Percentiles rank a stretch among this genome's conserved stretches.
phyloP scores from a whole-genome alignment of 2,797 vertebrate species.

The Sebastes vulpes region DNA sequence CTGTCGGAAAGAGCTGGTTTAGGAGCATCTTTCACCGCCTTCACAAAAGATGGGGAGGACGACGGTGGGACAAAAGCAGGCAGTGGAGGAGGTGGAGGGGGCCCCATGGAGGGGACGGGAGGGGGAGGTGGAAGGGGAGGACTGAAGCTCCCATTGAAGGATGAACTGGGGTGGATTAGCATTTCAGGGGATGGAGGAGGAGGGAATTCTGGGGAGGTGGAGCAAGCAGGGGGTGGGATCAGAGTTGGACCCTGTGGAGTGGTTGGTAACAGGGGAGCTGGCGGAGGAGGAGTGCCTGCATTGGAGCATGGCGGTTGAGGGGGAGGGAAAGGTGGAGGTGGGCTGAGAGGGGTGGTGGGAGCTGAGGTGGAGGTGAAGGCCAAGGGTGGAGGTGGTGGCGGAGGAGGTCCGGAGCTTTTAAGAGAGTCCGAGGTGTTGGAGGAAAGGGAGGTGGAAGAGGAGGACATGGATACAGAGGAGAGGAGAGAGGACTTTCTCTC shows the following conservation, averaged over 20 bases:
- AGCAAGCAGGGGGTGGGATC: constrained; percentile 45
- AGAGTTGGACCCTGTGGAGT: constrained; percentile 51
- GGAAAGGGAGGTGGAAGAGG: constrained; percentile 96
- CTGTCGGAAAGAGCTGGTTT: constrained; percentile 65
- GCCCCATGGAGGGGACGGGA: constrained; percentile 31
- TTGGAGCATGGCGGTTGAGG: constrained; percentile 58
- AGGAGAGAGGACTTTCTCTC: constrained; percentile 97
- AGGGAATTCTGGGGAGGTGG: constrained; percentile 87
- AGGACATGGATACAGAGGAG: constrained; percentile 94
- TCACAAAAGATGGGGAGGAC: constrained; percentile 83
- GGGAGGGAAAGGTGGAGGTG: constrained; percentile 77
- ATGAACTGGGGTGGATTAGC: constrained; percentile 71
- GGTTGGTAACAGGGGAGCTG: constrained; percentile 66
- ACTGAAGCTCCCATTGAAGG: constrained; percentile 75
- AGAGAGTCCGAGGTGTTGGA: constrained; percentile 94
- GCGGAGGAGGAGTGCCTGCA: constrained; percentile 54
- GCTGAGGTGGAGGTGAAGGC: constrained; percentile 55
- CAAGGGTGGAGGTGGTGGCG: constrained; percentile 48
- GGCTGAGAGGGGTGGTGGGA: constrained; percentile 65
- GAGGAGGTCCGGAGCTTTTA: constrained; percentile 75
- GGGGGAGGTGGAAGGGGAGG: constrained; percentile 72
- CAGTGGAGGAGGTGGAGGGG: constrained; percentile 71
- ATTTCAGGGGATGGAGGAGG: constrained; percentile 92
- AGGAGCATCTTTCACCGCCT: constrained; percentile 76
- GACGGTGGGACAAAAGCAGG: constrained; percentile 74